Base-by-base conservation (phyloP, 2,888 invertebrate species). In the Amblyjoppa fuscipennis region DNA sequence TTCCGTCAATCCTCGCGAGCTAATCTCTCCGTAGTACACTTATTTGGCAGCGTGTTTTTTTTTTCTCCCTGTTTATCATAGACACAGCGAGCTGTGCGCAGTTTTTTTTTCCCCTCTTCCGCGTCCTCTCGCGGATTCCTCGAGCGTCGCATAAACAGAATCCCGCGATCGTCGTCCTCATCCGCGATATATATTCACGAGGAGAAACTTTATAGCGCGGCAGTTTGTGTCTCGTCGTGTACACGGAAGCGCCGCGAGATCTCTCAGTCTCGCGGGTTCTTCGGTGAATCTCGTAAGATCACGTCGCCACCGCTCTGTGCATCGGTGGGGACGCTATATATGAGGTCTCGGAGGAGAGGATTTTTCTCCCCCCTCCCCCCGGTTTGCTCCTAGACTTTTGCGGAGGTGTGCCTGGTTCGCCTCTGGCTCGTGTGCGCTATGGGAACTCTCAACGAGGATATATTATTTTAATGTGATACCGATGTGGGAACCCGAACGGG, bases 401-500 rank as follows among this genome's bases (percentile, higher is more conserved):
- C 79, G 49, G 68, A 80, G 85, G 83, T 85, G 82, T 75, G 82
- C 82, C 88, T 68, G 61, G 69, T 84, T 82, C 71, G 56, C 61
- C 76, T 53, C 56, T 53, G 45, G 41, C 59, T 79, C 59, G 28
- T 59, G 56, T 68, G 68, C 66, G 56, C 49, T 86, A 86, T 88
- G 88, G 88, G 85, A 89, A 88, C 87, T 86, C 87, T 86, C 56
- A 38, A 68, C 85, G 81, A 83, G 84, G 74, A 81, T 87, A 86
- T 87, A 85, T 81, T 88, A 87, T 89, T 85, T 87, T 82, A 87
- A 87, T 84, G 84, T 77, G 85, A 82, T 77, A 77, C 84, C 89
- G 86, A 88, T 89, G 89, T 89, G 88, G 87, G 89, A 89, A 90
- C 87, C 76, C 83, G 83, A 81, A 79, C 87, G 79, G 79, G 56